phyloP scores from a whole-genome alignment of 2,888 invertebrate species.

The Torymus aiolomorphi region DNA sequence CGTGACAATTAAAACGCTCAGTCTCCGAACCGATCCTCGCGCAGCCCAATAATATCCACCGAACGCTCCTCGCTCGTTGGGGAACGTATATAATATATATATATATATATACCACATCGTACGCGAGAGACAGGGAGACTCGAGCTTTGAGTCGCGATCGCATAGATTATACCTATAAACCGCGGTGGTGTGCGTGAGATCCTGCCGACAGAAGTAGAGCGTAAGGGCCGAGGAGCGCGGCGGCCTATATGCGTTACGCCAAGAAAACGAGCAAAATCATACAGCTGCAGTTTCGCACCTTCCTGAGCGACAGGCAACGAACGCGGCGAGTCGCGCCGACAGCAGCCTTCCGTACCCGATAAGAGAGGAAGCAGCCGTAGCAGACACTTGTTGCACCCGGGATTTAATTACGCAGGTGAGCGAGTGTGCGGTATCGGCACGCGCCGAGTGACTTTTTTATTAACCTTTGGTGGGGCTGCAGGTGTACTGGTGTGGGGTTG shows the following conservation, averaged over 20 bases:
- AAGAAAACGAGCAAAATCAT: conserved; percentile 76
- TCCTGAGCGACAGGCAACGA: conserved; percentile 60
- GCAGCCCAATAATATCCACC: background rate
- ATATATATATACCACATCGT: no score
- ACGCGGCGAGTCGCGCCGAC: background rate
- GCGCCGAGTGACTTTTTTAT: no score
- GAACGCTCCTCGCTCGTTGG: background rate
- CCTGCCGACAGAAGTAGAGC: no score
- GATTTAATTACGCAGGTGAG: conserved; percentile 30
- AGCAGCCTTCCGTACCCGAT: background rate
- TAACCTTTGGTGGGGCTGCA: no score
- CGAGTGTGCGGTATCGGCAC: background rate
- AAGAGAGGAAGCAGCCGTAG: conserved; percentile 5
- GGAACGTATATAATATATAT: no score
- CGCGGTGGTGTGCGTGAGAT: no score
- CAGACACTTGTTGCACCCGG: background rate
- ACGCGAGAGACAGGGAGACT: no score
- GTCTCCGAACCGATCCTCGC: conserved; percentile 68
- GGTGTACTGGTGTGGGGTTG: no score
- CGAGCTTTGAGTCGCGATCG: no score
- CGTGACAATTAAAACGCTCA: conserved; percentile 73
- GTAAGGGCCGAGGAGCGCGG: background rate
- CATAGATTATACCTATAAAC: no score
- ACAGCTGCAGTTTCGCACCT: conserved; percentile 77
- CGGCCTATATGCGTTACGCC: conserved; percentile 72